Base-by-base conservation (phyloP, 2,888 invertebrate genomes). In the Drosophila flavopinicola region DNA sequence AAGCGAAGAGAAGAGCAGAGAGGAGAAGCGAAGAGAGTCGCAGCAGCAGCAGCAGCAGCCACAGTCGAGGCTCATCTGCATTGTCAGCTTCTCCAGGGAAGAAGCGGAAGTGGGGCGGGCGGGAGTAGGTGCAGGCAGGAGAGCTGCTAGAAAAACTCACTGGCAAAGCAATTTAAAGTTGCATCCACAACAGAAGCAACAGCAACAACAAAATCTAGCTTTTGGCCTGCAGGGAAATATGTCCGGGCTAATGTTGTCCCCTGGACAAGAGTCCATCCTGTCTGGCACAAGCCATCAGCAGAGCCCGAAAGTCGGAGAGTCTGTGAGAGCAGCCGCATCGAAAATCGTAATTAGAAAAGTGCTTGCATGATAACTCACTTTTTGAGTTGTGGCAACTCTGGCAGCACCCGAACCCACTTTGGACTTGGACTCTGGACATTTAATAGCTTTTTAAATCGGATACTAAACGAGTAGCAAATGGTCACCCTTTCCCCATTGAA, bases 111-210 rank as follows among this genome's bases (percentile, higher is more conserved):
- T n/a, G 25, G 37, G 10, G n/a, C n/a, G 1, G 17, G 20, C 11
- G 30, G 9, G 11, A 13, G 48, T 25, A 37, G 39, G 44, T 25
- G 27, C 17, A n/a, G 17, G 15, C 17, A 53, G 15, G n/a, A 53
- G 45, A 63, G 47, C 60, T 59, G 67, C 51, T 83, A 79, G 78
- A 85, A 85, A 85, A 80, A 87, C 67, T 67, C 75, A 41, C 67
- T 63, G 72, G 75, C 49, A 87, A 82, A 87, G 82, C 87, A 82
- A 82, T 82, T 82, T 82, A 82, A 82, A 82, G 80, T 87, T 82
- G 80, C 80, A 82, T 87, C 87, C 87, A 87, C 67, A 86, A 86
- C 86, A 79, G 69, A 65, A 71, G 72, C 29, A 61, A 13, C 60
- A 57, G 7, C 29, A 53, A 11, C 38, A 65, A 32, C 32, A 61